These are phyloP conservation scores for Avahi laniger DNA, from an alignment of 2,797 vertebrate genomes.

Conservation along the genomic window DNA sequence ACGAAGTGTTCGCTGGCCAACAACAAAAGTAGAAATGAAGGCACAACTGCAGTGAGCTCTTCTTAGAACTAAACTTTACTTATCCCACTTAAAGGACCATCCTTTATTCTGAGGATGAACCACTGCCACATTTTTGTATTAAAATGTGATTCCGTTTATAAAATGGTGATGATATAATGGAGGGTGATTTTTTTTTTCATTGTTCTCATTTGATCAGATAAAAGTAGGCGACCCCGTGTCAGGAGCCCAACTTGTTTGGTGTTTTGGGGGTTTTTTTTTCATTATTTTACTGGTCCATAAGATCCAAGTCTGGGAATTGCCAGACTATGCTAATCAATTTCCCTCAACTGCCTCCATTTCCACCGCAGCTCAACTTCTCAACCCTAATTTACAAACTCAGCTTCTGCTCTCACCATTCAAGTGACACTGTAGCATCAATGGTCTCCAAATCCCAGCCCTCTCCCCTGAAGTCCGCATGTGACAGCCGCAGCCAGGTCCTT, in stretches of 20 bases:
- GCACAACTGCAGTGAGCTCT: fast-evolving
- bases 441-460: background rate
- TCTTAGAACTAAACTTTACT: background rate
- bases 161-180: background rate
- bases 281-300: background rate
- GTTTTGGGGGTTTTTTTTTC: background rate
- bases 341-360: background rate
- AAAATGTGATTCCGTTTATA: background rate
- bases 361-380: background rate
- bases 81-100: background rate
- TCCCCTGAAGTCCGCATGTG: background rate
- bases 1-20: background rate
- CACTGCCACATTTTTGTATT: background rate
- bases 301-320: background rate
- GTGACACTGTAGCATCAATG: background rate
- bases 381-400: background rate
- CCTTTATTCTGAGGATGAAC: background rate
- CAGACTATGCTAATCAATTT: background rate
- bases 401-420: background rate
- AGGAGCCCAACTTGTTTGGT: background rate
- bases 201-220: background rate
- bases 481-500: background rate
- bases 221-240: background rate
- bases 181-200: background rate
- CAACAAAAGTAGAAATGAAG: background rate